Evolutionary conservation across 2,888 invertebrate genomes (phyloP).

Genomic region (Drosophila neotestacea): DNA sequence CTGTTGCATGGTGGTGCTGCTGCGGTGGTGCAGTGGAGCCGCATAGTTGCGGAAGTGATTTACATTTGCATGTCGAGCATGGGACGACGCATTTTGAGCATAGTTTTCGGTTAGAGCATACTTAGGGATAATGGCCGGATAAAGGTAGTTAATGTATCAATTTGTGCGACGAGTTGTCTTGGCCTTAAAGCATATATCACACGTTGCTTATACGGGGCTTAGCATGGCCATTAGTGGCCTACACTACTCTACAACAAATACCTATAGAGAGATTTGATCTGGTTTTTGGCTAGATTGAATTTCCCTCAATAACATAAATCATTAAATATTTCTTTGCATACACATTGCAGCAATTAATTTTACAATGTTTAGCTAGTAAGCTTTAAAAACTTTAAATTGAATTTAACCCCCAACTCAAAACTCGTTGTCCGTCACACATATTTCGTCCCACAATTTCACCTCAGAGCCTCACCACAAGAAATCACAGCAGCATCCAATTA

Average conservation of each 20-base stretch:
- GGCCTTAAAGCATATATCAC: conserved; percentile 45
- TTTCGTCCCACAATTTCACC: conserved; percentile 46
- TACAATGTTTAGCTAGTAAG: conserved; percentile 9
- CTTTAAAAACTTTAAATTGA: conserved; percentile 25
- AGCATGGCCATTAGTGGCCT: conserved; percentile 26
- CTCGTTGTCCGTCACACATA: conserved; percentile 13
- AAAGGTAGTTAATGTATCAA: conserved; percentile 79
- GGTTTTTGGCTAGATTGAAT: too few relatives aligned
- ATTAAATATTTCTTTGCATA: conserved; percentile 2
- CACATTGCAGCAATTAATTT: conserved; percentile 34
- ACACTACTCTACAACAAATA: neutral
- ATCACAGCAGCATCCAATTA: conserved; percentile 72
- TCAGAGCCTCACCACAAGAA: conserved; percentile 62
- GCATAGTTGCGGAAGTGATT: conserved; percentile 75
- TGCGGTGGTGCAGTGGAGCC: conserved; percentile 41
- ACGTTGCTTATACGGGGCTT: conserved; percentile 44
- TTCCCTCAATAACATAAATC: neutral
- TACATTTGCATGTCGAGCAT: conserved; percentile 75
- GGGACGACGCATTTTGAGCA: conserved; percentile 73
- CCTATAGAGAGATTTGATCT: too few relatives aligned
- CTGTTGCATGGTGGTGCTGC: neutral
- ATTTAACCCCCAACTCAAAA: neutral
- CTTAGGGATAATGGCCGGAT: conserved; percentile 77
- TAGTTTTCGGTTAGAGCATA: conserved; percentile 65
- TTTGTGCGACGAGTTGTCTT: conserved; percentile 53